Evolutionary conservation across 2,113 vertebrate genomes (phyloP).

Genomic region (Oryctolagus cuniculus): mOryCun1.1 NC_091438.1:58356501-58357000

Average conservation of each 20-base stretch:
- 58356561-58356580: not conserved
- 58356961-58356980: slow-evolving; percentile 34
- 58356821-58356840: slow-evolving; percentile 60
- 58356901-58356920: not conserved
- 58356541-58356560: not conserved
- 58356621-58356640: not conserved
- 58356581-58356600: no score
- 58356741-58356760: not conserved
- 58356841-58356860: not conserved
- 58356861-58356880: not conserved
- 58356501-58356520: not conserved
- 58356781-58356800: slow-evolving; percentile 66
- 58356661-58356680: not conserved
- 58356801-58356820: slow-evolving; percentile 48
- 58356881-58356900: not conserved
- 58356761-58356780: slow-evolving; percentile 61
- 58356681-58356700: not conserved
- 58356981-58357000: slow-evolving; percentile 43
- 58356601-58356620: not conserved
- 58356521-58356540: not conserved
- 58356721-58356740: slow-evolving; percentile 16
- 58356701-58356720: not conserved
- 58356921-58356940: not conserved
- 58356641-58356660: not conserved
- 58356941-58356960: slow-evolving; percentile 52